Base-by-base conservation (phyloP, 2,888 invertebrate genomes). In the Hipparchia sbordonii region DNA sequence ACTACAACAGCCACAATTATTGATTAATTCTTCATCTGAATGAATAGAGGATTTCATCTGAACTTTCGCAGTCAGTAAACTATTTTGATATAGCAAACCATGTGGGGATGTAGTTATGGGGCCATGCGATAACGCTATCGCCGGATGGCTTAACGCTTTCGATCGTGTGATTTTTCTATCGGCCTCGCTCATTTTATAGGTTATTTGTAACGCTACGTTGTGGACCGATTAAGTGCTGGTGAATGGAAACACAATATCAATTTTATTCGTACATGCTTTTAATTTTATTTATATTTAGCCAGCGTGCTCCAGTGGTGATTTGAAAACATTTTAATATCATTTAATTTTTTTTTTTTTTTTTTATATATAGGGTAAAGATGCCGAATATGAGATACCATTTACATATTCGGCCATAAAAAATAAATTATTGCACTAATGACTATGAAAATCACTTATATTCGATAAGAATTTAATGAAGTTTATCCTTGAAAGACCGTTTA, bases 151-250 rank as follows among this genome's bases (percentile, higher is more conserved):
- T 89, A 87, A 84, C 87, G 81, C 82, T 79, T 79, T 79, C 82
- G 82, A 87, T 88, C 87, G 88, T 88, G 87, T 87, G 88, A 89
- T 89, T 91, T 90, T 90, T 89, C 82, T 86, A 88, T 88, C 87
- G 87, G 86, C 76, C 84, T 81, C 81, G 77, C 80, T 79, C 81
- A 89, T 88, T 39, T 39, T 39, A 82, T 89, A 85, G 89, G 89
- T 88, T 89, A 82, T 74, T 77, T 72, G 79, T 84, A 84, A 85
- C 82, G 81, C 83, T 81, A 80, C 81, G 74, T 56, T 68, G 70
- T 65, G 51, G 52, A 45, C 54, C 51, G 70, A 73, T 73, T 72
- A 70, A 72, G 56, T 69, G 70, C 52, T 60, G 59, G 60, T 52
- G 52, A 52, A 45, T 52, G 51, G 48, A 68, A 59, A 59, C 51